These are phyloP conservation scores for Gallinago media DNA, from an alignment of 2,113 vertebrate genomes.

Conservation along the genomic window DNA sequence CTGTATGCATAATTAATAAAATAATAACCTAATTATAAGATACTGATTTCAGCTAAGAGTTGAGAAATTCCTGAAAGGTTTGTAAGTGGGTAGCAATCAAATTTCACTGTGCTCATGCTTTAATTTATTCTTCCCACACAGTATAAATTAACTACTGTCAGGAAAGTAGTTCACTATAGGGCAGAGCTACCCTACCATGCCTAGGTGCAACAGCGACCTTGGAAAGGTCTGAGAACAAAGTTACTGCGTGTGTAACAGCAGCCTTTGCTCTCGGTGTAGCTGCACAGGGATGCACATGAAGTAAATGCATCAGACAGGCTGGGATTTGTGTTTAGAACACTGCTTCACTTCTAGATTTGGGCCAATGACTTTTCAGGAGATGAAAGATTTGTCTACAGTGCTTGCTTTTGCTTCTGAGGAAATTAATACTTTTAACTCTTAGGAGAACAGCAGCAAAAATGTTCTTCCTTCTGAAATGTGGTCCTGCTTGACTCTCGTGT, in stretches of 20 bases:
- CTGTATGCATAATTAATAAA: neutral
- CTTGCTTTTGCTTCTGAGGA: neutral
- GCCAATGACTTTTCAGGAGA: neutral
- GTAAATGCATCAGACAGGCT: accelerated
- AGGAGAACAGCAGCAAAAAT: neutral
- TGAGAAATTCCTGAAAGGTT: neutral
- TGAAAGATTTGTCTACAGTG: neutral
- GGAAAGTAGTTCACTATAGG: neutral
- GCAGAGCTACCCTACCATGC: neutral
- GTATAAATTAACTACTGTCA: neutral
- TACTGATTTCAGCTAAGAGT: neutral
- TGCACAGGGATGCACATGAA: neutral
- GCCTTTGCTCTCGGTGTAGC: neutral
- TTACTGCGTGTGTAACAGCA: neutral
- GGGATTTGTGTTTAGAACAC: neutral
- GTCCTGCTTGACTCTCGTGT: neutral
- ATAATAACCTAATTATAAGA: neutral
- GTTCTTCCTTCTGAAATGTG: neutral
- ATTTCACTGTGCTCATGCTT: neutral
- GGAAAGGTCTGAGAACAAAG: neutral
- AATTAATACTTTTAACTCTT: neutral
- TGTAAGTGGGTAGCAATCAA: neutral
- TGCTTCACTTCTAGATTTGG: neutral
- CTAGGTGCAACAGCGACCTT: accelerated
- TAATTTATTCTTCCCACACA: neutral